Conservation (phyloP, 2,888 invertebrate species). For the Lysandra bellargus region DNA sequence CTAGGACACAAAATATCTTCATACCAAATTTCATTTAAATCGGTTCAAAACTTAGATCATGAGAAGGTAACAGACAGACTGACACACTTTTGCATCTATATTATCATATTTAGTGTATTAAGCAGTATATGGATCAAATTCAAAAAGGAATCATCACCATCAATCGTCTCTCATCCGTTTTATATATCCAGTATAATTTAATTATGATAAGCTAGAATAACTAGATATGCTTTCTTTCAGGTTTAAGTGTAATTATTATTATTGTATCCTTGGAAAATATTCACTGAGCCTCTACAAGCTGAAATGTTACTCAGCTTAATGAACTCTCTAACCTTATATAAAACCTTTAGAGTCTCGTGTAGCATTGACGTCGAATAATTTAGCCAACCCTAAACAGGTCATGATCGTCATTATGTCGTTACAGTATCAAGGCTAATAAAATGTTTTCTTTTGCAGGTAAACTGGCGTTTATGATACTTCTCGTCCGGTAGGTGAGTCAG, state of each 20-base stretch:
- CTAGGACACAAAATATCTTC: too few relatives aligned
- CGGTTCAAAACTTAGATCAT: too few relatives aligned
- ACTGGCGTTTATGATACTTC: neutral
- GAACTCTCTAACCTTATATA: neutral
- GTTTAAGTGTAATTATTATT: neutral
- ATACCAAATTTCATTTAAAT: too few relatives aligned
- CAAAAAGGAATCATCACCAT: too few relatives aligned
- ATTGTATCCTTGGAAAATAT: too few relatives aligned
- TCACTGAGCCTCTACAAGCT: neutral
- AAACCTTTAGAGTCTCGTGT: neutral
- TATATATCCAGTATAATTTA: too few relatives aligned
- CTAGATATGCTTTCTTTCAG: neutral
- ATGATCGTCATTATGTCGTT: constrained; percentile 15
- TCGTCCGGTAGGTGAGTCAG: constrained; percentile 9
- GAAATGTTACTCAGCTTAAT: neutral
- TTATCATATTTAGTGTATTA: too few relatives aligned
- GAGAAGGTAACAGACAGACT: too few relatives aligned
- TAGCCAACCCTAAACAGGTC: constrained; percentile 13
- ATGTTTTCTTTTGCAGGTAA: constrained; percentile 27
- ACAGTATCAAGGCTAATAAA: constrained; percentile 4
- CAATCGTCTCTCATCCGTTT: neutral
- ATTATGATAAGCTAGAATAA: too few relatives aligned
- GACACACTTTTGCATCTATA: too few relatives aligned
- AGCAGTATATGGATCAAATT: too few relatives aligned
- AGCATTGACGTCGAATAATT: neutral